Conservation (phyloP, 1,140 invertebrate species). For the Kradibia gibbosae region DNA sequence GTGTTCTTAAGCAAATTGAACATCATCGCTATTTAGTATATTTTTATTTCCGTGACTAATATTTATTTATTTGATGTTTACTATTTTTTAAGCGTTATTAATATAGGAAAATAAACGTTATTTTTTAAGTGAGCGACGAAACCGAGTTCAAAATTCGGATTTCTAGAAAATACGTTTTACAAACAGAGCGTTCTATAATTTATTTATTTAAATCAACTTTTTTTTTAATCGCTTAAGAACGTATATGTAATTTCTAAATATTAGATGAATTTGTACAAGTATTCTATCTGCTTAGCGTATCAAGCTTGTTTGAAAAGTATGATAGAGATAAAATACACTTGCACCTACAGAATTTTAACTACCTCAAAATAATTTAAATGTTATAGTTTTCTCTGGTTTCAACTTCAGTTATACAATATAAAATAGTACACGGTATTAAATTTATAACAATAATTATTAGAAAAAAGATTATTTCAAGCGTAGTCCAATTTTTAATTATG, state of each 20-base stretch:
- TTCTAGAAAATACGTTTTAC: too few species aligned
- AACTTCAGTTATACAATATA: neutral
- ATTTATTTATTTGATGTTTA: too few species aligned
- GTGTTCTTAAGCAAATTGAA: conserved; percentile 23
- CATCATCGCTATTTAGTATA: neutral
- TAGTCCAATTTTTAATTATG: neutral
- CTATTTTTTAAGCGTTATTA: too few species aligned
- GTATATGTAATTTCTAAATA: too few species aligned
- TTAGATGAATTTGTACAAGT: too few species aligned
- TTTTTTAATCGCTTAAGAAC: too few species aligned
- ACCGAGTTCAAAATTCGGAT: too few species aligned
- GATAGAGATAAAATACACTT: neutral
- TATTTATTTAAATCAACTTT: too few species aligned
- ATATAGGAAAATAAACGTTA: too few species aligned
- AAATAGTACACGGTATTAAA: neutral
- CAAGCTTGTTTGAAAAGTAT: neutral
- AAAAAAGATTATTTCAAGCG: neutral
- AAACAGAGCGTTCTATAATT: too few species aligned
- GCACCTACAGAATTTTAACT: neutral
- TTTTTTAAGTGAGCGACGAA: too few species aligned
- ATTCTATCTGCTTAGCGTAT: too few species aligned
- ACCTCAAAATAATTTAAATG: neutral
- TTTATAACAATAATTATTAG: neutral
- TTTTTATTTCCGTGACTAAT: neutral
- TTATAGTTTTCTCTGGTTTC: neutral